These are phyloP conservation scores for Pipra filicauda DNA, from an alignment of 2,113 vertebrate genomes.

Conservation along the genomic window DNA sequence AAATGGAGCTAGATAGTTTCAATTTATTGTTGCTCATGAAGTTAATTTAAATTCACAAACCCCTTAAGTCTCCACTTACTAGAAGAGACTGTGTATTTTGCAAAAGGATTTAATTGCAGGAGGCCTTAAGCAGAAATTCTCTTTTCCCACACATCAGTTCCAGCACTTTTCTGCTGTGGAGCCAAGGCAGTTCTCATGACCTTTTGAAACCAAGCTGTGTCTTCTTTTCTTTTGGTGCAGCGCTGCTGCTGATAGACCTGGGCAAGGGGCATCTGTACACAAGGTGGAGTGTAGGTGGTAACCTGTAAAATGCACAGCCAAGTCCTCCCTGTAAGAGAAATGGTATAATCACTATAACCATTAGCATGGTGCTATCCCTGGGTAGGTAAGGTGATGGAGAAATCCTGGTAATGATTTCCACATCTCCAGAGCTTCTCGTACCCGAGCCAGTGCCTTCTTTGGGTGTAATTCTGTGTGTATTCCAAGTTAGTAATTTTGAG, in stretches of 20 bases:
- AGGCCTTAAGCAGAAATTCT: background rate
- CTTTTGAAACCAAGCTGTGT: background rate
- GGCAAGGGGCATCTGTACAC: background rate
- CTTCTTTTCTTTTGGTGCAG: background rate
- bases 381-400: background rate
- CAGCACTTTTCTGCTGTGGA: background rate
- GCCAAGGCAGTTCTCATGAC: background rate
- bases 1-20: background rate
- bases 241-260: background rate
- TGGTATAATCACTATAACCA: background rate
- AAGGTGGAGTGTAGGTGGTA: background rate
- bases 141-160: background rate
- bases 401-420: background rate
- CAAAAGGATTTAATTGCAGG: background rate
- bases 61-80: background rate
- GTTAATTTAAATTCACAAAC: background rate
- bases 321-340: background rate
- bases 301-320: background rate
- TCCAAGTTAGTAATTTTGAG: background rate
- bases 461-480: background rate
- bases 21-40: constrained; percentile 2
- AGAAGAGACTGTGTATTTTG: background rate
- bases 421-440: background rate
- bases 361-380: background rate
- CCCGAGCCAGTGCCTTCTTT: background rate